Percentiles rank a stretch among this genome's conserved stretches.
phyloP scores from a whole-genome alignment of 2,888 invertebrate species.

The Agriopis leucophaearia region DNA sequence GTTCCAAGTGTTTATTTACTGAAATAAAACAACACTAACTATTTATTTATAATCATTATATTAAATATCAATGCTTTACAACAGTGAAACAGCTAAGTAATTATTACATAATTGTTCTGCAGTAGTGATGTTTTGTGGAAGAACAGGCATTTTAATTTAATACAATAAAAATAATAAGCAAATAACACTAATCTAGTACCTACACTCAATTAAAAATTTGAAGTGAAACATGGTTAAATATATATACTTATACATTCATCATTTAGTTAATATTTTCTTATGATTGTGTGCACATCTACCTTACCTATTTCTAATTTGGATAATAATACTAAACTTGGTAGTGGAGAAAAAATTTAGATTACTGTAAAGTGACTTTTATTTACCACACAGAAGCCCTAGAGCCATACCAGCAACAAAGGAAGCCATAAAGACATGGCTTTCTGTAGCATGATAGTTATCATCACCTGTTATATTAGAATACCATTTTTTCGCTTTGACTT shows the following conservation, averaged over 20 bases:
- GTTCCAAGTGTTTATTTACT: not conserved
- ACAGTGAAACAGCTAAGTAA: not conserved
- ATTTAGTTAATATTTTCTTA: not conserved
- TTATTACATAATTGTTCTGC: not conserved
- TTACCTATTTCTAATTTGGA: slow-evolving; percentile 8
- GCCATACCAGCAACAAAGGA: slow-evolving; percentile 94
- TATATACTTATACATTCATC: not conserved
- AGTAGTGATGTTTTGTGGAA: not conserved
- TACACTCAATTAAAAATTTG: not conserved
- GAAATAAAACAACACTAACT: slow-evolving; percentile 1
- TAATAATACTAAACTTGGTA: slow-evolving; percentile 23
- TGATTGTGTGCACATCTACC: not conserved
- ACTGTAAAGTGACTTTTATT: slow-evolving; percentile 55
- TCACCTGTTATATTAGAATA: slow-evolving; percentile 89
- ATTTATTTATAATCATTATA: slow-evolving; percentile 1
- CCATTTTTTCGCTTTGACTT: slow-evolving; percentile 91
- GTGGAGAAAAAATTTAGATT: slow-evolving; percentile 29
- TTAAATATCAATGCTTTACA: slow-evolving; percentile 3
- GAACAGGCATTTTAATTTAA: not conserved
- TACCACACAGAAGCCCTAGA: slow-evolving; percentile 87
- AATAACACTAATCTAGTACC: not conserved
- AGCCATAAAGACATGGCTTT: slow-evolving; percentile 92
- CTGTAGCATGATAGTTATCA: slow-evolving; percentile 89
- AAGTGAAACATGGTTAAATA: not conserved
- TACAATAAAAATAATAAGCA: not conserved